Evolutionary conservation across 2,797 vertebrate genomes (phyloP), one percentile per base, ranked within the genome.

Genomic region (Buceros bicornis): DNA sequence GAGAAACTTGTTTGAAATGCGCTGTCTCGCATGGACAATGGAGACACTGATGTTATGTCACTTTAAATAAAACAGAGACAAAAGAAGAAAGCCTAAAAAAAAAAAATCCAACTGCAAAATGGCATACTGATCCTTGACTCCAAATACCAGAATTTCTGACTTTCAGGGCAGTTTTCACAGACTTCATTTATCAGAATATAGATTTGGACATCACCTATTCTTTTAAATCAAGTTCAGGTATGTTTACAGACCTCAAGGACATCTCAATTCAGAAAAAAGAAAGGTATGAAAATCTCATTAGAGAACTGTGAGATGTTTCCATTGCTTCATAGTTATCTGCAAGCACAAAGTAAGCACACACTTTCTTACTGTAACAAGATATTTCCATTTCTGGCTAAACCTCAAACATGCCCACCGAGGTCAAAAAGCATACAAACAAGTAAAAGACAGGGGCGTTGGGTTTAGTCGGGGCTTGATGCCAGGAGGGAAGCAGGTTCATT

Each of bases 401-500:
- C 29, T 82, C 40, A 9, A 8, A 65, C 47, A 15, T 5, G 16
- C 21, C 26, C 65, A 74, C 6, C 60, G 29, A 35, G 45, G 8
- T 81, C 48, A 87, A 91, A 85, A 91, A 82, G 40, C 35, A 89
- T 60, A 47, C 37, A 62, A 81, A 67, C 15, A 53, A 84, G 19
- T 19, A 15, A 79, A 89, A 79, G 17, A 31, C 2, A 7, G 2
- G 1, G 7, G 2, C 20, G n/a, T 12, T 7, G 0, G 9, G 6
- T 20, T 35, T 43, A 65, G 45, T 28, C 11, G 21, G 11, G 6
- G 24, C 17, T 80, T 62, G 54, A 48, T 7, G 45, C 1, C 8
- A 12, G 7, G 10, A 35, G 28, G 26, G 17, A 15, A 89, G 35
- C 79, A 56, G 22, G 22, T 17, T 71, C 10, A 50, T 67, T 81